Conservation (phyloP, 2,797 vertebrate species). For the Hapalemur alaotrensis region DNA sequence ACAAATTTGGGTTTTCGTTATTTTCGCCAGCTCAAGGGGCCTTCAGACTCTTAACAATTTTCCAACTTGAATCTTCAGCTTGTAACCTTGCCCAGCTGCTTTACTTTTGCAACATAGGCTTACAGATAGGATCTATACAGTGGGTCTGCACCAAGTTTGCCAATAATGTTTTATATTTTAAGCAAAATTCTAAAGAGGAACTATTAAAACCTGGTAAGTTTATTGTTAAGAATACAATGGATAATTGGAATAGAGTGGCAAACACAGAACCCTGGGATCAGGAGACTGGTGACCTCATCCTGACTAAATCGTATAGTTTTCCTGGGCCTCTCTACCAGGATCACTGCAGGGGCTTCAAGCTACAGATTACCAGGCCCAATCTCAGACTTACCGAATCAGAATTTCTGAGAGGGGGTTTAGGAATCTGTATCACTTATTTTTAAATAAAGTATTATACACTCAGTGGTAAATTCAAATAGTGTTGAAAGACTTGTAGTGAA, state of each 20-base stretch:
- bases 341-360: neutral
- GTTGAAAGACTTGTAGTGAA: neutral
- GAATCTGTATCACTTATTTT: neutral
- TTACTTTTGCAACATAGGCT: neutral
- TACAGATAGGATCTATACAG: neutral
- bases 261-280: neutral
- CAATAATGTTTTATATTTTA: neutral
- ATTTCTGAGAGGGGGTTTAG: neutral
- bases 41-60: neutral
- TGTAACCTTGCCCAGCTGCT: neutral
- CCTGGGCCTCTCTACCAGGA: neutral
- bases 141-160: neutral
- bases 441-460: neutral
- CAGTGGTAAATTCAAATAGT: neutral
- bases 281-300: neutral
- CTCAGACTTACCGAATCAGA: neutral
- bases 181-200: neutral
- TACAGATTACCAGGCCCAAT: neutral
- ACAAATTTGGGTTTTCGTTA: neutral
- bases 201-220: neutral
- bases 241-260: neutral
- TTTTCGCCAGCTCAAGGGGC: neutral
- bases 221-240: neutral
- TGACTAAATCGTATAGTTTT: neutral
- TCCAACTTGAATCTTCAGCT: neutral